Conservation (phyloP, 2,113 vertebrate genomes). For the Gulo gulo region DNA sequence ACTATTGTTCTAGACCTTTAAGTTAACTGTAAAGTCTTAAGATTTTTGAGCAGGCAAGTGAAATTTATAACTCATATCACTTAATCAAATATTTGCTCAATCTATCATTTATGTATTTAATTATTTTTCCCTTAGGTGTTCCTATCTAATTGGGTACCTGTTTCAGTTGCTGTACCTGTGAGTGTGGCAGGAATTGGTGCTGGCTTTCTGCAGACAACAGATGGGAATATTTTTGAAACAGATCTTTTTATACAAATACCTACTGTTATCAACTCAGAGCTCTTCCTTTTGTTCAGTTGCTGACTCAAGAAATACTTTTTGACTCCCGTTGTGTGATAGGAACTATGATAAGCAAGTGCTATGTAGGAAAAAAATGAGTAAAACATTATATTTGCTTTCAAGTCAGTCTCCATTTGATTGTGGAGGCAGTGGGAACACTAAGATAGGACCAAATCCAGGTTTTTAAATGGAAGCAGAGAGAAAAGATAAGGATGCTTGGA, state of each 20-base stretch:
- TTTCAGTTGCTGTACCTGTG: background rate
- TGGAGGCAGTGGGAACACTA: background rate
- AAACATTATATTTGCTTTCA: background rate
- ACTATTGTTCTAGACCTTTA: background rate
- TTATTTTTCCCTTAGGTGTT: background rate
- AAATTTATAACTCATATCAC: background rate
- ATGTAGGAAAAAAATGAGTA: background rate
- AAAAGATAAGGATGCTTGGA: background rate
- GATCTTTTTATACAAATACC: background rate
- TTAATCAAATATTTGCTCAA: background rate
- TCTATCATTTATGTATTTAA: background rate
- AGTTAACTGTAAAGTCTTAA: background rate
- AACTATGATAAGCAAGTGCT: background rate
- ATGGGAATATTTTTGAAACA: background rate
- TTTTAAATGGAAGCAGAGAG: background rate
- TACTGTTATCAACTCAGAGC: background rate
- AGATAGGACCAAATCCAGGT: background rate
- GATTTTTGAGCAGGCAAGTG: background rate
- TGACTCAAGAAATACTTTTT: background rate
- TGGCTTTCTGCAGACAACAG: background rate
- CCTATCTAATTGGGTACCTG: background rate
- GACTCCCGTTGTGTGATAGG: background rate
- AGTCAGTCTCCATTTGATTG: background rate
- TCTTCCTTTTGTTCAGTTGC: background rate
- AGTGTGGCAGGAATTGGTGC: background rate